A percentile compares a stretch with the other conserved stretches of the same genome.
These are phyloP conservation scores for Synanthedon vespiformis DNA, from an alignment of 2,888 invertebrate genomes.

Conservation along the genomic window DNA sequence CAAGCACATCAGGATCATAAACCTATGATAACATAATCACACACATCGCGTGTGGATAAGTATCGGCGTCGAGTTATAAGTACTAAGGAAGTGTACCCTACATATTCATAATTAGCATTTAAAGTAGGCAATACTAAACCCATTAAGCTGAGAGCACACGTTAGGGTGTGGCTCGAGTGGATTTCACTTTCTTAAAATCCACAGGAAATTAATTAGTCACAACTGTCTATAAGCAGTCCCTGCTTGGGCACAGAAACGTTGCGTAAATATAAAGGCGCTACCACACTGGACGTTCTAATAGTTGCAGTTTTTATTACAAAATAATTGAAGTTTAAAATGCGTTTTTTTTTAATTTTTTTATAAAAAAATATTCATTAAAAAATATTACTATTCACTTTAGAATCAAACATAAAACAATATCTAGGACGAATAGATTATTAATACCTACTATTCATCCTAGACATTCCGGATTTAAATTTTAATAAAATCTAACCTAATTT, in stretches of 20 bases:
- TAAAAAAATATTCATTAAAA: no score
- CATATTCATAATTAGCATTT: constrained; percentile 40
- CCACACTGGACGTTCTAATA: neutral
- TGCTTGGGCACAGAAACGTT: neutral
- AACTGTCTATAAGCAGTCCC: constrained; percentile 8
- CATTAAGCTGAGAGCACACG: constrained; percentile 21
- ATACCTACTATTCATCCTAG: no score
- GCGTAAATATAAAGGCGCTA: neutral
- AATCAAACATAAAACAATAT: no score
- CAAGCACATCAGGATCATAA: no score
- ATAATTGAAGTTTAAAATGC: neutral
- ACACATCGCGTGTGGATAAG: neutral
- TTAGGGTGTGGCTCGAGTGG: constrained; percentile 11
- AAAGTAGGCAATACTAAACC: constrained; percentile 36
- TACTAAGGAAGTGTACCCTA: neutral
- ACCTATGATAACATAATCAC: no score
- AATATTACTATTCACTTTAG: no score
- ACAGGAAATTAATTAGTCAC: constrained; percentile 22
- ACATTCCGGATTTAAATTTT: no score
- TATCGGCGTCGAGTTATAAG: neutral
- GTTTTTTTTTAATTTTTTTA: no score
- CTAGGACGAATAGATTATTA: no score
- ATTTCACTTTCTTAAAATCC: constrained; percentile 24
- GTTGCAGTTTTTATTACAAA: neutral
- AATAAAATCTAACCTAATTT: no score